Evolutionary conservation across 2,888 invertebrate species (phyloP).

Genomic region (Scaptomyza caliginosa): DNA sequence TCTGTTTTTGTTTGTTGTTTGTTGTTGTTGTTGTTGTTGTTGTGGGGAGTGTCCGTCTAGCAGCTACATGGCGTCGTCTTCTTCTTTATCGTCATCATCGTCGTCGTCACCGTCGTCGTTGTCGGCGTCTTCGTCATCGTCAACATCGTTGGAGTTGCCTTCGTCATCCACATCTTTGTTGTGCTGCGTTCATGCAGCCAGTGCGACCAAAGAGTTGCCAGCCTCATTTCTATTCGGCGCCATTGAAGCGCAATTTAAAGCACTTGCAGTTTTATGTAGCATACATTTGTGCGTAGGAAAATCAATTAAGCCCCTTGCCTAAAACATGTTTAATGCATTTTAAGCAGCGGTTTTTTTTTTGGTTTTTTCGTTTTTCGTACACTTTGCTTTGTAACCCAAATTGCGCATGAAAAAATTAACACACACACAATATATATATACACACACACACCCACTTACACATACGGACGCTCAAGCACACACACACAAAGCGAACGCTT

Average conservation of each 20-base stretch:
- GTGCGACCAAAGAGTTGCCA: slow-evolving; percentile 22
- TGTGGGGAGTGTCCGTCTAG: slow-evolving; percentile 15
- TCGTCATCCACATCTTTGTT: slow-evolving; percentile 43
- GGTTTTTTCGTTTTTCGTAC: slow-evolving; percentile 57
- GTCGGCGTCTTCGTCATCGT: slow-evolving; percentile 29
- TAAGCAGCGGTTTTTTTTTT: slow-evolving; percentile 65
- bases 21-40: slow-evolving; percentile 6
- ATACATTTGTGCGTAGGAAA: slow-evolving; percentile 73
- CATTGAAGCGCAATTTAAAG: slow-evolving; percentile 29
- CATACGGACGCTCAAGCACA: slow-evolving; percentile 10
- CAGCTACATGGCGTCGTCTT: slow-evolving; percentile 51
- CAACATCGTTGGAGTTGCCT: slow-evolving; percentile 14
- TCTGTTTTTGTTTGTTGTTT: slow-evolving; percentile 7
- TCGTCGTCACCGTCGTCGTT: slow-evolving; percentile 36
- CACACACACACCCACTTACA: slow-evolving; percentile 16
- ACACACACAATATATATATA: slow-evolving; percentile 30
- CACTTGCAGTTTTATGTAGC: slow-evolving; percentile 45
- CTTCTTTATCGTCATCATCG: slow-evolving; percentile 40
- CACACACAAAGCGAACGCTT: slow-evolving; percentile 22
- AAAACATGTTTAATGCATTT: slow-evolving; percentile 74
- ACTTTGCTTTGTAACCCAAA: slow-evolving; percentile 74
- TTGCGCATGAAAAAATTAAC: slow-evolving; percentile 76
- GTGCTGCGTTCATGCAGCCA: slow-evolving; percentile 25
- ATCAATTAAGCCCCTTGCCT: slow-evolving; percentile 69
- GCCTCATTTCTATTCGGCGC: slow-evolving; percentile 28